Evolutionary conservation across 2,113 vertebrate genomes (phyloP).

Genomic region (Anoplopoma fimbria): DNA sequence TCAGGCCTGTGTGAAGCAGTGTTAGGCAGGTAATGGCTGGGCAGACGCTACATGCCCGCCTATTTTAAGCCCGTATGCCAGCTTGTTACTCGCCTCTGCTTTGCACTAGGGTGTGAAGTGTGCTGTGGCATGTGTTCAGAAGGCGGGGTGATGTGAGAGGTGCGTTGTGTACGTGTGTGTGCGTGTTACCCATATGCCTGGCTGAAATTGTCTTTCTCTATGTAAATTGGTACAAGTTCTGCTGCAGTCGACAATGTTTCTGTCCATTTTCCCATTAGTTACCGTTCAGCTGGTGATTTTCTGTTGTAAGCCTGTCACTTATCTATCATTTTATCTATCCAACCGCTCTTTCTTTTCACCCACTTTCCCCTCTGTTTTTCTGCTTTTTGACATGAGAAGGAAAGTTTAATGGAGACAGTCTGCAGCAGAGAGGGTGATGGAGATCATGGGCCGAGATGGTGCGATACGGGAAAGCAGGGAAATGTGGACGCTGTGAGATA

Average conservation of each 20-base stretch:
- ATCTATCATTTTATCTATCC: constrained; percentile 42
- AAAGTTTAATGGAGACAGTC: constrained; percentile 39
- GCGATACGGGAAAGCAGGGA: constrained; percentile 58
- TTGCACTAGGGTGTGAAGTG: constrained; percentile 64
- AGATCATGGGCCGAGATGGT: constrained; percentile 62
- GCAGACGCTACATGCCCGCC: constrained; percentile 50
- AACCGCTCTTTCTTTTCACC: constrained; percentile 1
- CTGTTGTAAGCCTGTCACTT: constrained; percentile 32
- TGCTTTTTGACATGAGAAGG: constrained; percentile 20
- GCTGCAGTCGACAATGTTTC: constrained; percentile 2
- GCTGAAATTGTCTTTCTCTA: constrained; percentile 32
- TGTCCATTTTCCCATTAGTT: constrained; percentile 17
- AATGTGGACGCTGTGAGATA: constrained; percentile 71
- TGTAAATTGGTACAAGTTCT: constrained; percentile 23
- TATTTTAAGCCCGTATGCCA: constrained; percentile 64
- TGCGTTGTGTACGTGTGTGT: background rate
- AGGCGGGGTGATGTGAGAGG: constrained; percentile 58
- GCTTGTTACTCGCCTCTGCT: constrained; percentile 59
- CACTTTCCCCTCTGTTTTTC: constrained; percentile 26
- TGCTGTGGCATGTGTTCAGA: constrained; percentile 70
- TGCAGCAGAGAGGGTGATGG: constrained; percentile 28
- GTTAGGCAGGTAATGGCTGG: constrained; percentile 53
- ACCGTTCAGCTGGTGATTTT: background rate
- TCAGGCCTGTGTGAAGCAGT: constrained; percentile 24
- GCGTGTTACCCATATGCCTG: constrained; percentile 33